These are phyloP conservation scores for Scelioninae gen. 1 DNA, from an alignment of 2,888 invertebrate genomes.

Conservation along the genomic window DNA sequence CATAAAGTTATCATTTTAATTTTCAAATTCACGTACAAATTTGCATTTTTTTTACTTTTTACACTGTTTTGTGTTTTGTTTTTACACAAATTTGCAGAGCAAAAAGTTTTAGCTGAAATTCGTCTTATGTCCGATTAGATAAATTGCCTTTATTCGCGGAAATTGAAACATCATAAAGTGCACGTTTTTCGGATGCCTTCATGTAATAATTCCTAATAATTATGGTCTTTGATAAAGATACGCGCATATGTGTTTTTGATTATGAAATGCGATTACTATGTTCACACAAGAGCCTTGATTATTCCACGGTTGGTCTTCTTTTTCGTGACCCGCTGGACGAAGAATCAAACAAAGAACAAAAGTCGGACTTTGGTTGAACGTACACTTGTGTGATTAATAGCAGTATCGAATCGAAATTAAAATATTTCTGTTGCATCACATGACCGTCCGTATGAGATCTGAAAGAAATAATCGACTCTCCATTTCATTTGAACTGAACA, in stretches of 20 bases:
- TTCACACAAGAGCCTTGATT: slow-evolving; percentile 21
- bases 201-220: slow-evolving; percentile 25
- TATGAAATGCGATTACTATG: slow-evolving; percentile 32
- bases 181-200: not conserved
- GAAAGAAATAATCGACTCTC: not conserved
- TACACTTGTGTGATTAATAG: slow-evolving; percentile 29
- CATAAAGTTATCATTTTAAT: no score
- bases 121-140: not conserved
- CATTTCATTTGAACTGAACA: not conserved
- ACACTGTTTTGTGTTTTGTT: no score
- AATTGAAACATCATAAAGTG: not conserved
- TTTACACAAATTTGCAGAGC: no score
- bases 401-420: slow-evolving; percentile 10
- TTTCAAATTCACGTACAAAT: no score
- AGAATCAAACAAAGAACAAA: slow-evolving; percentile 27
- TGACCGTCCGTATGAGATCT: not conserved
- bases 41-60: no score
- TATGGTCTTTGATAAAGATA: slow-evolving; percentile 23
- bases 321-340: slow-evolving; percentile 21
- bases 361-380: slow-evolving; percentile 6
- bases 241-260: slow-evolving; percentile 21
- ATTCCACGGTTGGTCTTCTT: slow-evolving; percentile 14
- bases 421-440: slow-evolving; percentile 19
- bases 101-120: no score
- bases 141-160: not conserved